Evolutionary conservation across 2,888 invertebrate species (phyloP).

Genomic region (Melanostoma mellinum): DNA sequence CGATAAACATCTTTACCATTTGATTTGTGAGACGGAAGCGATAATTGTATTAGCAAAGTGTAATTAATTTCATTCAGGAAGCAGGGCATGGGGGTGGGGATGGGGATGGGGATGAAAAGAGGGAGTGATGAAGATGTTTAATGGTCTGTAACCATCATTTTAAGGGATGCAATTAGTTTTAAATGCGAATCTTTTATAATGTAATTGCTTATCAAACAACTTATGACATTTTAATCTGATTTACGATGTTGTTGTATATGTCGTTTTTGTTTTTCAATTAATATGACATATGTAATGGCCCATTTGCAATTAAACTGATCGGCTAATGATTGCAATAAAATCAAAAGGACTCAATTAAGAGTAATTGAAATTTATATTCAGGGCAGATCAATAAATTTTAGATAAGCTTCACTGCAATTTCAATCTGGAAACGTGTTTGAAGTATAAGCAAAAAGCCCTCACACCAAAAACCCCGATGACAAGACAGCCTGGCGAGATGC

Average conservation of each 20-base stretch:
- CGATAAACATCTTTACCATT: constrained; percentile 59
- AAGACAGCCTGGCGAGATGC: no score
- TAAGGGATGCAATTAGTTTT: constrained; percentile 27
- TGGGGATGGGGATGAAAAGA: not conserved
- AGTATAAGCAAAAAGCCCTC: no score
- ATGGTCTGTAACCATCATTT: constrained; percentile 47
- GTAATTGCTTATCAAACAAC: constrained; percentile 45
- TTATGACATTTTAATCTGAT: constrained; percentile 63
- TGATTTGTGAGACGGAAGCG: constrained; percentile 63
- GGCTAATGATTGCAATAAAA: constrained; percentile 26
- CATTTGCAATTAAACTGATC: constrained; percentile 23
- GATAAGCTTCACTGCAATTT: no score
- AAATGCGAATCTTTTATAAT: constrained; percentile 40
- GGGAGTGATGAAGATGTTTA: not conserved
- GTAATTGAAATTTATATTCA: no score
- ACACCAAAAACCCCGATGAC: no score
- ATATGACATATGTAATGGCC: constrained; percentile 1
- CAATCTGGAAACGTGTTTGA: no score
- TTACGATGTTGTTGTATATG: constrained; percentile 4
- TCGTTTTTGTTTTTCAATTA: constrained; percentile 23
- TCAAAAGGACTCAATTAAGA: not conserved
- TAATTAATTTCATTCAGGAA: constrained; percentile 60
- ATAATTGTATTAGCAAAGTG: constrained; percentile 49
- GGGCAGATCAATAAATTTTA: no score
- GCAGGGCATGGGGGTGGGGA: not conserved